Evolutionary conservation across 2,797 vertebrate species (phyloP), one percentile per base, ranked within the genome.

Genomic region (Phataginus tricuspis): DNA sequence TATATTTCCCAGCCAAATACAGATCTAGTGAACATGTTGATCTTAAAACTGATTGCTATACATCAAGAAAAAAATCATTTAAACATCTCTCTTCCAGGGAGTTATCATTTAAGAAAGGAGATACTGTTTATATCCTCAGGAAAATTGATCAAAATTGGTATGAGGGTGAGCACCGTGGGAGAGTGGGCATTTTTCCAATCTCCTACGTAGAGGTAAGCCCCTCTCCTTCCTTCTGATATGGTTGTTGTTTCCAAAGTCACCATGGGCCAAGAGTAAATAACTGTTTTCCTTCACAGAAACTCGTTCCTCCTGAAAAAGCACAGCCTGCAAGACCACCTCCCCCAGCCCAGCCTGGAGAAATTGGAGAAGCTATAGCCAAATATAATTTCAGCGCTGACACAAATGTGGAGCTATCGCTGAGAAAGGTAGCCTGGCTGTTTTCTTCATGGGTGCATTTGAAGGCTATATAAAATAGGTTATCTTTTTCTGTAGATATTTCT

Each of bases 141-240:
- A 99, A 99, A 98, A 99, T 99, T 89, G 99, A 99, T 99, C 99
- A 98, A 97, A 99, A 99, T 98, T 99, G 99, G 99, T 99, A 99
- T 91, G 99, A 99, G 96, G 99, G 99, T 92, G 99, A 99, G 95
- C 99, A 99, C 94, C 98, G 99, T 1, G 99, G 99, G 91, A 98
- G 98, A 96, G 99, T 99, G 92, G 99, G 99, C 92, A 99, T 99
- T 97, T 99, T 99, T 94, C 99, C 99, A 9, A 99, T 99, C 98
- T 99, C 99, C 0, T 99, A 99, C 4, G 99, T 99, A 6, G 99
- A 99, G 99, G 99, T 99, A 94, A 85, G 98, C 97, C 80, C 64
- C 89, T 91, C 74, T 39, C 77, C 90, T 96, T 77, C 92, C 78
- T 42, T 37, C 23, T 77, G 71, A n/a, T 2, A 45, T 77, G 84